Percentiles rank a stretch among this genome's conserved stretches.
These are phyloP conservation scores for Podarcis cretensis DNA, from an alignment of 2,113 vertebrate species.

Conservation along the genomic window DNA sequence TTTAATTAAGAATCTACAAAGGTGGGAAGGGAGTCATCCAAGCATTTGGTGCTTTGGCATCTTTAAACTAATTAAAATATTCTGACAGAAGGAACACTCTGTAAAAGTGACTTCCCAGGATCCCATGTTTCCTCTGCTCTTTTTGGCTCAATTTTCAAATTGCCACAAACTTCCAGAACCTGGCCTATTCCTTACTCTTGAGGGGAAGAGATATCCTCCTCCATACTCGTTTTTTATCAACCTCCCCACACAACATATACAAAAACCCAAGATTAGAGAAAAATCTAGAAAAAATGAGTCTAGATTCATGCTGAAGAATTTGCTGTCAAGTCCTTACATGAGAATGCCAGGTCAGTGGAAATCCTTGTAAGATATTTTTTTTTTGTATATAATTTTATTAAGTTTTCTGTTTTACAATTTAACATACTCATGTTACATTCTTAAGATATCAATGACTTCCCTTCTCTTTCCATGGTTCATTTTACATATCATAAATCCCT, in stretches of 20 bases:
- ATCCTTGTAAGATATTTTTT: background rate
- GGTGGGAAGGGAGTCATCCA: constrained; percentile 27
- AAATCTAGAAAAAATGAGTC: background rate
- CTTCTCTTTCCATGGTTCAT: too few relatives aligned
- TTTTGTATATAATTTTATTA: too few relatives aligned
- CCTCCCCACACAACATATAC: background rate
- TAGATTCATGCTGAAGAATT: background rate
- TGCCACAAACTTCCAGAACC: background rate
- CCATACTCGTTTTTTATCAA: background rate
- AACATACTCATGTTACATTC: too few relatives aligned
- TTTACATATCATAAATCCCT: too few relatives aligned
- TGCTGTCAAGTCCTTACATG: background rate
- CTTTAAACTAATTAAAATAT: constrained; percentile 54
- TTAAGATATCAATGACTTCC: too few relatives aligned
- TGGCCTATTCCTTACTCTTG: background rate
- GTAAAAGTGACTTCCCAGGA: background rate
- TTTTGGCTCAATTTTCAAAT: background rate
- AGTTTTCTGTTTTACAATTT: too few relatives aligned
- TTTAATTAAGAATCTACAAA: constrained; percentile 47
- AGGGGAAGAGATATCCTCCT: background rate
- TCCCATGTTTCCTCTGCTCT: constrained; percentile 20
- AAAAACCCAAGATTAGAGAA: background rate
- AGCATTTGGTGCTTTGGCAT: constrained; percentile 30
- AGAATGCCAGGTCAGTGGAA: background rate
- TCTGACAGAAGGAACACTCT: constrained; percentile 28